Conservation (phyloP, 1,140 invertebrate species). For the Halictus rubicundus region DNA sequence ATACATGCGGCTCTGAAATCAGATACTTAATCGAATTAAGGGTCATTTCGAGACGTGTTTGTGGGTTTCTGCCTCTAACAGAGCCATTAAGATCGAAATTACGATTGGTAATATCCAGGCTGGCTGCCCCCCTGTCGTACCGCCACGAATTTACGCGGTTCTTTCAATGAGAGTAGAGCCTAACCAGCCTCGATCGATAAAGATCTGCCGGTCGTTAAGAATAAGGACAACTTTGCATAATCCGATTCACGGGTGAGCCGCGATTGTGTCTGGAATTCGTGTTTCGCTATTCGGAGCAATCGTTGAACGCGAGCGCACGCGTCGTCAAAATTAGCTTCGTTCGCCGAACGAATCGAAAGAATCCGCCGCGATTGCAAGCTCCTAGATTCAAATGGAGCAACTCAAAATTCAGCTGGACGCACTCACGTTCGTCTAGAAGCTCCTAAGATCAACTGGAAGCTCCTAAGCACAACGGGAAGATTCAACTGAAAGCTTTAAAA, state of each 20-base stretch:
- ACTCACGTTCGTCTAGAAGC: too few relatives aligned
- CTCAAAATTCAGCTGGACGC: too few relatives aligned
- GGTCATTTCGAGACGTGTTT: conserved; percentile 14
- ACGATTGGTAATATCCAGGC: conserved; percentile 11
- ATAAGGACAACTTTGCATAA: conserved; percentile 49
- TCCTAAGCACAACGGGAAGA: too few relatives aligned
- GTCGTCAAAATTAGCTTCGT: too few relatives aligned
- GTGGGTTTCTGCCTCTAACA: conserved; percentile 25
- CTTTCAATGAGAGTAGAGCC: conserved; percentile 30
- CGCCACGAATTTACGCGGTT: conserved; percentile 8
- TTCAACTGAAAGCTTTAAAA: too few relatives aligned
- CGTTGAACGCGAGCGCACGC: neutral
- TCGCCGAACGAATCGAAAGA: too few relatives aligned
- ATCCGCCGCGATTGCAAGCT: too few relatives aligned
- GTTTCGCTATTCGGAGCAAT: neutral
- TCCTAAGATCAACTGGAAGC: too few relatives aligned
- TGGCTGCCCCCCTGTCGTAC: neutral
- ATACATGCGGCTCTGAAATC: neutral
- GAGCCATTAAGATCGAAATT: conserved; percentile 35
- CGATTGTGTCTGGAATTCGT: conserved; percentile 20
- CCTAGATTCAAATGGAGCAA: too few relatives aligned
- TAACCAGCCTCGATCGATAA: conserved; percentile 7
- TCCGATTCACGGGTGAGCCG: conserved; percentile 30
- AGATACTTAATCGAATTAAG: conserved; percentile 34
- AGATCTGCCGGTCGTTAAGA: conserved; percentile 39